These are phyloP conservation scores for Euplexia lucipara DNA, from an alignment of 2,888 invertebrate genomes.

Conservation along the genomic window DNA sequence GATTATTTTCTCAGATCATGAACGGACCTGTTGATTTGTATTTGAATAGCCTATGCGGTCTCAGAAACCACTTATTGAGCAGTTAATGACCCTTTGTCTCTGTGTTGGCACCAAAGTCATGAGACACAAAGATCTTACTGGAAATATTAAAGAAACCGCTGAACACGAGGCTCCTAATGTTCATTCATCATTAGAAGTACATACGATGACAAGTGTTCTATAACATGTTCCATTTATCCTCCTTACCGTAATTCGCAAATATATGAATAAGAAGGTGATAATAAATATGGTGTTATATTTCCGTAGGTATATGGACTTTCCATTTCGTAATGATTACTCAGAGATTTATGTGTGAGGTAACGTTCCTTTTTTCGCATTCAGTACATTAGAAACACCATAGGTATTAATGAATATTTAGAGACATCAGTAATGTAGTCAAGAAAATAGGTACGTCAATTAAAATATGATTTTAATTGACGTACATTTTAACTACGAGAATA, in stretches of 20 bases:
- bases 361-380: no score
- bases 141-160: constrained; percentile 30
- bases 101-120: constrained; percentile 41
- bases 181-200: constrained; percentile 19
- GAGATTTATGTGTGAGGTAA: constrained; percentile 7
- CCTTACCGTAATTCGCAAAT: constrained; percentile 1
- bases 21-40: constrained; percentile 45
- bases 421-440: no score
- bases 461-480: no score
- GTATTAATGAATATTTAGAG: constrained; percentile 5
- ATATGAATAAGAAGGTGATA: constrained; percentile 30
- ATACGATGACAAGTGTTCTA: constrained; percentile 3
- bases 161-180: constrained; percentile 21
- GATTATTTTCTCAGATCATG: constrained; percentile 27
- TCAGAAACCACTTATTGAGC: constrained; percentile 65
- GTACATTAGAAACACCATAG: constrained; percentile 14
- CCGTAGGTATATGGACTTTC: constrained; percentile 24
- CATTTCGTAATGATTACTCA: constrained; percentile 29
- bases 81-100: constrained; percentile 74
- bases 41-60: constrained; percentile 48
- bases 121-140: constrained; percentile 29
- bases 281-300: constrained; percentile 7
- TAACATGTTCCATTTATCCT: constrained; percentile 18
- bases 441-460: no score
- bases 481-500: background rate